Percentiles rank a stretch among this genome's conserved stretches.
Evolutionary conservation across 2,113 vertebrate genomes (phyloP).

Genomic region (Sclerurus mexicanus): DNA sequence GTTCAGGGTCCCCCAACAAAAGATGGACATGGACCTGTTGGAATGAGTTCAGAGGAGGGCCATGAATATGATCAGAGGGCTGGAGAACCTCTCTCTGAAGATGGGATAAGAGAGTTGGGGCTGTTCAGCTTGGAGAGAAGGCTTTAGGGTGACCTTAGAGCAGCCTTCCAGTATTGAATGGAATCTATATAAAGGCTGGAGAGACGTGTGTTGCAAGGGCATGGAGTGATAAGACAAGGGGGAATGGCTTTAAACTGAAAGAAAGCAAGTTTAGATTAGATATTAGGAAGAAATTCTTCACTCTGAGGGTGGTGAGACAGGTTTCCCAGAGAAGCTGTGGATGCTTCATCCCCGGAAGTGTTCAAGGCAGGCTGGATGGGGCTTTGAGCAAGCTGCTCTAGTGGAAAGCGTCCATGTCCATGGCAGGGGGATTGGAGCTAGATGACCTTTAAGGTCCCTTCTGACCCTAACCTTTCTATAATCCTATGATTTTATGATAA

Average conservation of each 20-base stretch:
- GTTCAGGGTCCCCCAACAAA: not conserved
- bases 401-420: not conserved
- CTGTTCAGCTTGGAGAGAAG: not conserved
- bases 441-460: not conserved
- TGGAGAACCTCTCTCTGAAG: not conserved
- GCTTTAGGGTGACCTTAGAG: not conserved
- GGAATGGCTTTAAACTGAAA: not conserved
- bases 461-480: not conserved
- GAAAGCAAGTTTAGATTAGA: not conserved
- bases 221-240: not conserved
- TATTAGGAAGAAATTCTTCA: not conserved
- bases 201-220: not conserved
- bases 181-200: not conserved
- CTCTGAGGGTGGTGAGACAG: not conserved
- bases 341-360: no score
- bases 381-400: not conserved
- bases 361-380: not conserved
- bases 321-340: not conserved
- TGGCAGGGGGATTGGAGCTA: not conserved
- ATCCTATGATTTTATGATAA: not conserved
- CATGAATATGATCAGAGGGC: not conserved
- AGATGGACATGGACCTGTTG: not conserved
- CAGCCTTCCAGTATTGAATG: not conserved
- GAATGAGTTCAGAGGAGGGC: not conserved
- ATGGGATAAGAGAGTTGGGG: not conserved